Evolutionary conservation across 2,888 invertebrate species (phyloP).

Genomic region (Eupeodes luniger): DNA sequence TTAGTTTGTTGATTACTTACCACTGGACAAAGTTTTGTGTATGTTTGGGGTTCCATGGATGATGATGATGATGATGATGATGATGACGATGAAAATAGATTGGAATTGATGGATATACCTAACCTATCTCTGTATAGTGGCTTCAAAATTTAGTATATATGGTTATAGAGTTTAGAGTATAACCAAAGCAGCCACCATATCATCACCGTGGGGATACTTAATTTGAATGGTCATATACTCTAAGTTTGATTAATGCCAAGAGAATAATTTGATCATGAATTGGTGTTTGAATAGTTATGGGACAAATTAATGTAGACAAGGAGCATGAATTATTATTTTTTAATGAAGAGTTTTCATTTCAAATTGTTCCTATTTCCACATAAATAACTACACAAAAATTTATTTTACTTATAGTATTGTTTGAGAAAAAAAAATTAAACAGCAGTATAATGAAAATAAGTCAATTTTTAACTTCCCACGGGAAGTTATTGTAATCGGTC

Average conservation of each 20-base stretch:
- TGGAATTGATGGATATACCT: conserved; percentile 50
- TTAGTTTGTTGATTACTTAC: conserved; percentile 48
- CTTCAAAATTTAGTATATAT: neutral
- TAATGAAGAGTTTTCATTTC: neutral
- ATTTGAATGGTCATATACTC: conserved; percentile 39
- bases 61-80: conserved; percentile 8
- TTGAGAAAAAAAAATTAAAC: no score
- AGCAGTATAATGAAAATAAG: no score
- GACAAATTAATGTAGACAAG: neutral
- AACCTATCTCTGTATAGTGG: neutral
- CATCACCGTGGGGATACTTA: conserved; percentile 23
- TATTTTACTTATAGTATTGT: no score
- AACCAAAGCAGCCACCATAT: neutral
- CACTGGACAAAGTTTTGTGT: conserved; percentile 35
- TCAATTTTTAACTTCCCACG: no score
- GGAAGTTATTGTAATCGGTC: no score
- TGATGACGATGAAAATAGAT: conserved; percentile 27
- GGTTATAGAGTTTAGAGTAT: neutral
- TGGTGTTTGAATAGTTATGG: conserved; percentile 15
- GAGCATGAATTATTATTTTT: conserved; percentile 1
- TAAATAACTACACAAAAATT: no score
- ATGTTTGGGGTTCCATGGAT: neutral
- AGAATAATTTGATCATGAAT: conserved; percentile 45
- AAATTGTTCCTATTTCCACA: no score
- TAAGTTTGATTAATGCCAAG: conserved; percentile 44